Base-by-base conservation (phyloP, 2,888 invertebrate species). In the Criorhina ranunculi region DNA sequence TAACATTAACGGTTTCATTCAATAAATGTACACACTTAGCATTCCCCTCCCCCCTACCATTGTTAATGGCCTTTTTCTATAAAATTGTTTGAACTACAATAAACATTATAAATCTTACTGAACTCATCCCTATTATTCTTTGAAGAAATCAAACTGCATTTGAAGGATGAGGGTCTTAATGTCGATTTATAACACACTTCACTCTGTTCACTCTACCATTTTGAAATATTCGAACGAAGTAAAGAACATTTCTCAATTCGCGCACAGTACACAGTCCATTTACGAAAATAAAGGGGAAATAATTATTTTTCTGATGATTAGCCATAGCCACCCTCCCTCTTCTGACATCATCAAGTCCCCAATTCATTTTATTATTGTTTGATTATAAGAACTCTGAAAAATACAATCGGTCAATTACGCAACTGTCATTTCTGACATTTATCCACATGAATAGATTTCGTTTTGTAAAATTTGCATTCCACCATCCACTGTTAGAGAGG, bases 141-240 rank as follows among this genome's bases (percentile, higher is more conserved):
- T 46, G 46, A 60, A 76, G n/a, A n/a, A 80, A 75, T 79, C 73
- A 49, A 79, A 69, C 62, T 62, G 73, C 60, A 64, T 69, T 78
- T 78, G 82, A 83, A 83, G 79, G 55, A 83, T 83, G 79, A 83
- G 72, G 78, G 82, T 82, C 82, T 82, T 78, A 82, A 82, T 62
- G 82, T 82, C 82, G 78, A 82, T 82, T 82, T 82, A 82, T 78
- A 78, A 72, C 70, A 76, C 76, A 76, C 81, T 77, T 77, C 70
- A 70, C 42, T 62, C 69, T 44, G 24, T 77, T 77, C 70, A 70
- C 42, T 62, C 69, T 44, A 24, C 57, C 69, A 81, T 81, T n/a
- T n/a, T n/a, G n/a, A n/a, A n/a, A n/a, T n/a, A n/a, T n/a, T n/a
- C n/a, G n/a, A n/a, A n/a, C n/a, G n/a, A n/a, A n/a, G n/a, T n/a